Evolutionary conservation across 2,888 invertebrate genomes (phyloP).

Genomic region (Norana najaformis): DNA sequence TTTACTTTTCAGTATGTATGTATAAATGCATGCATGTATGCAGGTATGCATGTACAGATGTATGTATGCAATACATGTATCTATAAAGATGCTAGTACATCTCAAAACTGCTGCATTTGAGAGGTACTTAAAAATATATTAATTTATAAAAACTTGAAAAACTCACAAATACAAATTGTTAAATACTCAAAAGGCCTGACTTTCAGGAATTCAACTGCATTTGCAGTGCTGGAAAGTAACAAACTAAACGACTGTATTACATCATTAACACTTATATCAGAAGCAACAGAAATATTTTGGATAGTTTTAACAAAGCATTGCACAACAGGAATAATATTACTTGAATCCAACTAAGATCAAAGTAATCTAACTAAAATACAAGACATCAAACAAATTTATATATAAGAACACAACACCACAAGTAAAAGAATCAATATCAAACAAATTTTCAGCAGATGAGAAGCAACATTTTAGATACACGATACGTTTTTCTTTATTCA

Average conservation of each 20-base stretch:
- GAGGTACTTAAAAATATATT: neutral
- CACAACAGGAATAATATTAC: neutral
- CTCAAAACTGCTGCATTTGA: neutral
- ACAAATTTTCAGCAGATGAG: neutral
- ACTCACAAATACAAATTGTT: neutral
- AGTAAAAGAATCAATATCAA: neutral
- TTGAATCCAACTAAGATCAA: neutral
- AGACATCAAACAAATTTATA: neutral
- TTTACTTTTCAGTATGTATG: too few relatives aligned
- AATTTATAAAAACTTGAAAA: neutral
- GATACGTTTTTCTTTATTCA: neutral
- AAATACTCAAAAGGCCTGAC: neutral
- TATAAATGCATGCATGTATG: neutral
- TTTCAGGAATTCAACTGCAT: neutral
- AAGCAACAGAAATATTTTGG: neutral
- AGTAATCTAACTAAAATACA: neutral
- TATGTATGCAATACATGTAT: neutral
- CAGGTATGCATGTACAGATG: neutral
- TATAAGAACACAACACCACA: neutral
- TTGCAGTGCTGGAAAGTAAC: neutral
- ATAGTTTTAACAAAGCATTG: neutral
- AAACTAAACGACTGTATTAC: neutral
- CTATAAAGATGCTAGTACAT: too few relatives aligned
- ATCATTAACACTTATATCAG: neutral
- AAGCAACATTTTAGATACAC: neutral